phyloP scores from a whole-genome alignment of 2,113 vertebrate species.

The Sceloporus tristichus region DNA sequence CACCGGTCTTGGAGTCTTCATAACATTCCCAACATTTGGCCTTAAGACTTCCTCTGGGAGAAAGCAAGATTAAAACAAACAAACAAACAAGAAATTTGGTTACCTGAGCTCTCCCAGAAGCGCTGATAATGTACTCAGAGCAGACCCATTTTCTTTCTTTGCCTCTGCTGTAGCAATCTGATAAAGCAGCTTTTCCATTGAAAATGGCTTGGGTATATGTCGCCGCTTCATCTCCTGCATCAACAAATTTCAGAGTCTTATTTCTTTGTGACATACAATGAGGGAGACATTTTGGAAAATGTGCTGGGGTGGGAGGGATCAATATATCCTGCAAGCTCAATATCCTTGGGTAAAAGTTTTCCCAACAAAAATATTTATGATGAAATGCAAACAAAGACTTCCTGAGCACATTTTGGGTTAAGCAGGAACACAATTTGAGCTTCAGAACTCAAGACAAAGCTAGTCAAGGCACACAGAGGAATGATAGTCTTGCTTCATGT shows the following conservation, averaged over 20 bases:
- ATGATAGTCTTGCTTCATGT: neutral
- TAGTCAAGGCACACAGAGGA: neutral
- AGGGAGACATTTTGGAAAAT: neutral
- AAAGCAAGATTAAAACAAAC: neutral
- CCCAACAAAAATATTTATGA: neutral
- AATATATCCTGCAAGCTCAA: neutral
- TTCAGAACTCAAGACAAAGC: neutral
- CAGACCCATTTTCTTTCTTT: conserved; percentile 95
- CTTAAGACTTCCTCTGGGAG: conserved; percentile 50
- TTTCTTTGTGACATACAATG: neutral
- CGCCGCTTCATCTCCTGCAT: conserved; percentile 95
- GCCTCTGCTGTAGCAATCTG: conserved; percentile 97
- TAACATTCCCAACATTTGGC: conserved; percentile 21
- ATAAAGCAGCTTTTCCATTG: conserved; percentile 99
- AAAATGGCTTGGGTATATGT: conserved; percentile 96
- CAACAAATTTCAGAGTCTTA: conserved; percentile 41
- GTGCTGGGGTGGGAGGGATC: neutral
- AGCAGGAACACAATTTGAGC: neutral
- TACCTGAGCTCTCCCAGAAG: conserved; percentile 99
- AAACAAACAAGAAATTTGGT: neutral
- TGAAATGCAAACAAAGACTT: neutral
- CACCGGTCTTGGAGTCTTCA: conserved; percentile 35
- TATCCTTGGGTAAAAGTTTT: neutral
- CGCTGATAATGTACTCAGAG: conserved; percentile 93
- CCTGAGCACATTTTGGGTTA: neutral